Conservation (phyloP, 2,797 vertebrate genomes). For the Octomys mimax region DNA sequence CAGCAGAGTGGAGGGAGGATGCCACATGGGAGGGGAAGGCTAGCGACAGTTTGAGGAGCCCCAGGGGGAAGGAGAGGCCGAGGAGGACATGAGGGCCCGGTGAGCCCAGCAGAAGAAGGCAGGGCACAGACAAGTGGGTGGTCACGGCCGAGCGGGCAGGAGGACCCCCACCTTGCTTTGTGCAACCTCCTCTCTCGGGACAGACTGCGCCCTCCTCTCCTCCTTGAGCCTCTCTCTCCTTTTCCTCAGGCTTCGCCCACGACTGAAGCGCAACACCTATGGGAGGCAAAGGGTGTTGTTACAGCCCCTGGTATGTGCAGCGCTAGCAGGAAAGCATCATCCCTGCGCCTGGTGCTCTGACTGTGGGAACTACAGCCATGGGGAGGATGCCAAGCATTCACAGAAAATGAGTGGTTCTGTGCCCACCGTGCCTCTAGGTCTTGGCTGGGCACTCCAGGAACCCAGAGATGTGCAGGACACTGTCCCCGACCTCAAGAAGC, state of each 20-base stretch:
- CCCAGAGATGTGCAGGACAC: background rate
- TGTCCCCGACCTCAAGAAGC: background rate
- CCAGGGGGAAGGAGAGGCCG: background rate
- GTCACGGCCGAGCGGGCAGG: background rate
- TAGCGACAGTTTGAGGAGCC: background rate
- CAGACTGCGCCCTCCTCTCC: constrained; percentile 96
- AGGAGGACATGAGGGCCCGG: background rate
- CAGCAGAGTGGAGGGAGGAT: background rate
- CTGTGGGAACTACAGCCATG: background rate
- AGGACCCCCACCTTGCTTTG: constrained; percentile 92
- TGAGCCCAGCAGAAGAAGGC: background rate
- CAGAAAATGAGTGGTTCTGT: background rate
- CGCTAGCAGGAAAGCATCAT: accelerated
- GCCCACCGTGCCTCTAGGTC: background rate
- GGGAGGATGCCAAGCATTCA: background rate
- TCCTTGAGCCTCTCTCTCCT: constrained; percentile 97
- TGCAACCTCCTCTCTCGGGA: constrained; percentile 95
- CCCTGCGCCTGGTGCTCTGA: background rate
- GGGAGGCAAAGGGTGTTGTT: constrained; percentile 74
- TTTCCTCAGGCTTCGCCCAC: constrained; percentile 96
- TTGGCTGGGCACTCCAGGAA: background rate
- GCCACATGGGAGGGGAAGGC: background rate
- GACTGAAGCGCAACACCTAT: constrained; percentile 95
- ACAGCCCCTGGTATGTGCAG: background rate
- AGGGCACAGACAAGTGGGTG: too few species aligned